Base-by-base conservation (phyloP, 2,888 invertebrate species). In the Phyto melanocephala region DNA sequence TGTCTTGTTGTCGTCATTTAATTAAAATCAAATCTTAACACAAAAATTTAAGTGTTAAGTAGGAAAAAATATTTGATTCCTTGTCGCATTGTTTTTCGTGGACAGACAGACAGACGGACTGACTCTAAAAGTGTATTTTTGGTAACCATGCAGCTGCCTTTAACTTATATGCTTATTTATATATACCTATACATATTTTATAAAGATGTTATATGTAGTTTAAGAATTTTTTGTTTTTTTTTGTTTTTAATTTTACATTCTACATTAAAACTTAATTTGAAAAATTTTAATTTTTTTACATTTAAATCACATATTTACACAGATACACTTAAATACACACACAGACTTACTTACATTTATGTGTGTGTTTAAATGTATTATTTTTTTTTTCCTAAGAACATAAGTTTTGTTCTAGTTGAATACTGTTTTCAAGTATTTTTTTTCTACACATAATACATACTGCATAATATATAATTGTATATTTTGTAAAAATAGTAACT, bases 1-100 rank as follows among this genome's bases (percentile, higher is more conserved):
- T 54, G 52, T 40, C 47, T 71, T 58, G 65, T 72, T 72, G 71
- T 79, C 58, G 35, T 67, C 56, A 54, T 63, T 82, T 82, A 75
- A 82, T 79, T 82, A 82, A 82, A 82, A 75, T 81, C 74, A 81
- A 78, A 78, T 82, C 81, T 78, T 70, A 75, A 60, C 81, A 78
- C 74, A 70, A 70, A 56, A 72, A 47, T 20, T 5, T 28, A 58
- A 70, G 62, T 11, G 17, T 68, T 47, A 8, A 68, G 40, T 1
- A 20, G 40, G 13, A 42, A 65, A 47, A 60, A 60, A 52, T 77
- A 62, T 68, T 58, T 58, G 20, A 67, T 54, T 78, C 62, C 50
- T 70, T 52, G 7, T 33, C 62, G n/a, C 40, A 47, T 6, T 28
- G 28, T 6, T 28, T 28, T 3, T 28, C 4, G 28, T 28, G 28